A percentile compares a stretch with the other conserved stretches of the same genome.
These are phyloP conservation scores for Arenicola marina DNA, from an alignment of 2,888 invertebrate species.

Conservation along the genomic window DNA sequence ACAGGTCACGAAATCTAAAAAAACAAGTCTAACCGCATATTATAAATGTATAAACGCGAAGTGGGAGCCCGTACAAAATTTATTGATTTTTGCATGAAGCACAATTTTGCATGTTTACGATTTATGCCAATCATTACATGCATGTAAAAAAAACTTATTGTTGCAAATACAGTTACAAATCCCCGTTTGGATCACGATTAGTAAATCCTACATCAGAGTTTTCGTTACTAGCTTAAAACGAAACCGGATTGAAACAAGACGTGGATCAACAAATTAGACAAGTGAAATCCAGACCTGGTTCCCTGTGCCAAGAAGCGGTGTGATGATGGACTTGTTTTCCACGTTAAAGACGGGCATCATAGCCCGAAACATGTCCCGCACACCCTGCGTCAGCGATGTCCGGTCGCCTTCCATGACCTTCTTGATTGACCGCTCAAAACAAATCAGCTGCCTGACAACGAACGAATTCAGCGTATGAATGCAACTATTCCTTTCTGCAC, in stretches of 20 bases:
- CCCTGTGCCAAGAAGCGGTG: constrained; percentile 54
- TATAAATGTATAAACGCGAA: too few relatives aligned
- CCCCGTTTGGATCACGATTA: too few relatives aligned
- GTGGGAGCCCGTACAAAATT: too few relatives aligned
- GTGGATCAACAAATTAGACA: neutral
- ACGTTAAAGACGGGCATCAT: constrained; percentile 54
- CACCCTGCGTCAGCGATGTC: constrained; percentile 16
- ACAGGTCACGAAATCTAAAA: too few relatives aligned
- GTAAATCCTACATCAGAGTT: too few relatives aligned
- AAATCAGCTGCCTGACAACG: constrained; percentile 35
- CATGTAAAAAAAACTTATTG: too few relatives aligned
- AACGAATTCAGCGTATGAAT: neutral
- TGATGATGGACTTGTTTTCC: constrained; percentile 51
- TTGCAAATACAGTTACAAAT: neutral
- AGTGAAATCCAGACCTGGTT: constrained; percentile 46
- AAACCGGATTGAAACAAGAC: too few relatives aligned
- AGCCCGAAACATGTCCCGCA: constrained; percentile 51
- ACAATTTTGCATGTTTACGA: too few relatives aligned
- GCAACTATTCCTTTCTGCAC: neutral
- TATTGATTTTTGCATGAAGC: too few relatives aligned
- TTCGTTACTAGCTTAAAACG: too few relatives aligned
- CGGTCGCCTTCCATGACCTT: neutral
- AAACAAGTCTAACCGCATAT: too few relatives aligned
- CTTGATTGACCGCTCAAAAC: constrained; percentile 33
- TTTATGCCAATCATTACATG: too few relatives aligned